Base-by-base conservation (phyloP, 2,797 vertebrate genomes). In the Lutjanus campechanus region DNA sequence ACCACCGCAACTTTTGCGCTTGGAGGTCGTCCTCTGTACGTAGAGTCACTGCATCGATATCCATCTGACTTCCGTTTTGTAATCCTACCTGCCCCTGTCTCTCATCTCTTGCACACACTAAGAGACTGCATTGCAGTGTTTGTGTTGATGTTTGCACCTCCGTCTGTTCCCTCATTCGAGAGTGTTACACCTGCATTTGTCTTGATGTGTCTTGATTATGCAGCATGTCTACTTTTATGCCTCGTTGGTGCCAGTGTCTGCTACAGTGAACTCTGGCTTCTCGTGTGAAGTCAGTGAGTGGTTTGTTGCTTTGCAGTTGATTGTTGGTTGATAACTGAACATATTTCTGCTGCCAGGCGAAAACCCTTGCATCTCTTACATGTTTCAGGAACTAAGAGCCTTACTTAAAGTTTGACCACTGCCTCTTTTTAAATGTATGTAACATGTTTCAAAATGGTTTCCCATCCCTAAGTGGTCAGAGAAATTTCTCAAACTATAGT, bases 1-100 rank as follows among this genome's bases (percentile, higher is more conserved):
- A 95, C 85, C 85, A 17, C 86, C 89, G 91, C 91, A 90, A 88
- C 92, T 95, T 95, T 94, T 93, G 90, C 49, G 93, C 91, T 86
- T 95, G 93, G 93, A 94, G 91, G 91, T 93, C 93, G 69, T 87
- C 88, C 91, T 89, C 91, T 82, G 92, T 95, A 95, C 86, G 94
- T 95, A 94, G 89, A 84, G 89, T 88, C 84, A 77, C 65, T 19
- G 77, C 87, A 88, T 91, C 70, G 61, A 77, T 80, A 89, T 82
- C 69, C 76, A 73, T 79, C 77, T 85, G 84, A 83, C 77, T 84
- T 92, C 76, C 65, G 55, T 73, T 77, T 75, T 84, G 85, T 88
- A 81, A 89, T 76, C 73, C 36, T 56, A 85, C 66, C 76, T 69
- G 53, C 44, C 44, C 56, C n/a, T 1, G 11, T 68, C 59, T 79